Evolutionary conservation across 2,113 vertebrate species (phyloP).

Genomic region (Phodopus roborovskii): DNA sequence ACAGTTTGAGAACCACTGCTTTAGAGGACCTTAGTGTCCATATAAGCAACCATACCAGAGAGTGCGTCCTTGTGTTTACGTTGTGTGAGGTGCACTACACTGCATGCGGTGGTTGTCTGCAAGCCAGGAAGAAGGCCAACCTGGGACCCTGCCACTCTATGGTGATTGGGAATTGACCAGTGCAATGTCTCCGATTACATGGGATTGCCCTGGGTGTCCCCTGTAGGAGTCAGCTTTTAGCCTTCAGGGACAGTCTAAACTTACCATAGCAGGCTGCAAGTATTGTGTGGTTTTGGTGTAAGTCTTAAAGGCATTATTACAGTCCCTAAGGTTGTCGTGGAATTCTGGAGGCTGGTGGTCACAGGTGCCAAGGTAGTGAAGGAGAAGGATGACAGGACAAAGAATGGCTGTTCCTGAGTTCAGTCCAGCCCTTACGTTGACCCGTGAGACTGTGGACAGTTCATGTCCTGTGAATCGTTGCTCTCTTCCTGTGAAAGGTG

Average conservation of each 20-base stretch:
- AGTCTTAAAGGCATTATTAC: not conserved
- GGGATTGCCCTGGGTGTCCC: not conserved
- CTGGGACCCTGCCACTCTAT: not conserved
- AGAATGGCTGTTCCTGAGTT: not conserved
- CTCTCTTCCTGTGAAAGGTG: not conserved
- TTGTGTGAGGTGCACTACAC: not conserved
- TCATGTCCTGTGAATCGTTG: not conserved
- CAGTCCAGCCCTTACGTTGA: not conserved
- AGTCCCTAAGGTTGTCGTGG: not conserved
- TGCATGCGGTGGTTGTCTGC: not conserved
- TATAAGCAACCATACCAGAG: not conserved
- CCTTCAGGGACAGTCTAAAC: not conserved
- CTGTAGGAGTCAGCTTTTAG: not conserved
- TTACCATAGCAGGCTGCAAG: not conserved
- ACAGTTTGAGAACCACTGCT: not conserved
- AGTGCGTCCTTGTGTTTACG: not conserved
- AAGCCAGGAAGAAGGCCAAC: not conserved
- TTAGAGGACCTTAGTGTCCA: not conserved
- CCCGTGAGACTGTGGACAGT: not conserved
- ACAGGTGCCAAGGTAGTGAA: slow-evolving; percentile 12
- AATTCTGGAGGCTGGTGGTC: not conserved
- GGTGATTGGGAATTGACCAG: not conserved
- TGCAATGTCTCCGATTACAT: not conserved
- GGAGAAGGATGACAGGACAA: not conserved
- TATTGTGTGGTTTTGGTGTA: not conserved